phyloP scores from a whole-genome alignment of 2,888 invertebrate species.

The Cephonodes hylas region DNA sequence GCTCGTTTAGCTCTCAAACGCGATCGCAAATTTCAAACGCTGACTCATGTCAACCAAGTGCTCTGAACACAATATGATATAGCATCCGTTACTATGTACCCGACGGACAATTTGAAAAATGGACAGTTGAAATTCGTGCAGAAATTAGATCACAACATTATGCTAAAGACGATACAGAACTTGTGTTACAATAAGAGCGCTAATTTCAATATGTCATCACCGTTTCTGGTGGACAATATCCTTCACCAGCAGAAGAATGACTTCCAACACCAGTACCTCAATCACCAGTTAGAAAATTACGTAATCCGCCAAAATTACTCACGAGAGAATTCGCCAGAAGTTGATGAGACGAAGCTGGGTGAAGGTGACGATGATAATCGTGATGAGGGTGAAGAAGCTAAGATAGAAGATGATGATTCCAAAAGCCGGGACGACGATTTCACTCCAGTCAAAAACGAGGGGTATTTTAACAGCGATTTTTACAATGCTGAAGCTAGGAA shows the following conservation, averaged over 20 bases:
- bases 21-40: conserved; percentile 13
- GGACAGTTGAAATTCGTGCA: conserved; percentile 66
- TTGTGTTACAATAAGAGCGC: conserved; percentile 66
- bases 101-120: conserved; percentile 66
- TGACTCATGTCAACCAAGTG: conserved; percentile 9
- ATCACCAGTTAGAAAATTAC: conserved; percentile 74
- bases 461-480: conserved; percentile 57
- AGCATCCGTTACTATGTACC: conserved; percentile 63
- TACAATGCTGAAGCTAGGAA: conserved; percentile 45
- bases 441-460: conserved; percentile 56
- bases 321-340: conserved; percentile 65
- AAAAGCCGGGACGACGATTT: conserved; percentile 62
- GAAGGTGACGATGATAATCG: conserved; percentile 53
- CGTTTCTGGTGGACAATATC: conserved; percentile 83
- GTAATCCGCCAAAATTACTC: conserved; percentile 60
- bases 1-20: conserved; percentile 20
- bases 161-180: conserved; percentile 75
- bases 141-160: conserved; percentile 68
- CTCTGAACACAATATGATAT: background rate
- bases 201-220: conserved; percentile 80
- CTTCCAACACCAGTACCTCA: conserved; percentile 77
- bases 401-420: conserved; percentile 63
- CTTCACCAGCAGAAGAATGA: conserved; percentile 80
- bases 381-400: conserved; percentile 48
- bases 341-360: conserved; percentile 52